A percentile compares a stretch with the other conserved stretches of the same genome.
These are phyloP conservation scores for Pipistrellus pygmaeus DNA, from an alignment of 2,797 vertebrate species.

Conservation along the genomic window DNA sequence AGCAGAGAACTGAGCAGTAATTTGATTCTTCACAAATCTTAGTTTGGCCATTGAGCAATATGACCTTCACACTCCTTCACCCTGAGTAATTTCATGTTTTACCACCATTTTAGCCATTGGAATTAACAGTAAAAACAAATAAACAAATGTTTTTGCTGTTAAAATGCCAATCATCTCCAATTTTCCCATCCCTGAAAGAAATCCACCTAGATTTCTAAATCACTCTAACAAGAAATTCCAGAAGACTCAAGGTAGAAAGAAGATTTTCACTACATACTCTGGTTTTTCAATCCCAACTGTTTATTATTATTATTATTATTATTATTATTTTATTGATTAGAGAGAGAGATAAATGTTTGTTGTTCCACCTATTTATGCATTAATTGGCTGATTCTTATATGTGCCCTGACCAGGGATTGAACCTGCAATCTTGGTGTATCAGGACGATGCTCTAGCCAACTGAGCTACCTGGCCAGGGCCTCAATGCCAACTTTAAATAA, in stretches of 20 bases:
- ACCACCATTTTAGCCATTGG: not conserved
- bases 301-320: no score
- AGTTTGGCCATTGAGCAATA: not conserved
- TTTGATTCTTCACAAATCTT: slow-evolving; percentile 6
- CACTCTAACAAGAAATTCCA: not conserved
- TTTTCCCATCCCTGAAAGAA: not conserved
- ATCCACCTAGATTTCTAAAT: not conserved
- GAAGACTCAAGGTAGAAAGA: not conserved
- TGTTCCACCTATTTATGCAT: no score
- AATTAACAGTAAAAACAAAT: slow-evolving; percentile 1
- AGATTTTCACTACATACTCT: not conserved
- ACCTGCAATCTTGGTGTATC: no score
- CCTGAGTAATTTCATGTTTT: not conserved
- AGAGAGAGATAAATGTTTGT: no score
- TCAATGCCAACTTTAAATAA: not conserved
- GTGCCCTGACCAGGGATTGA: no score
- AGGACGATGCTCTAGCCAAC: no score
- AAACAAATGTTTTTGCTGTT: not conserved
- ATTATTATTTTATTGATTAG: not conserved
- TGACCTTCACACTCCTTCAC: not conserved
- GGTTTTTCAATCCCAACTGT: not conserved
- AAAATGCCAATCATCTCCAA: not conserved
- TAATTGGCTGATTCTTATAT: no score
- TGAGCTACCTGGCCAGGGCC: no score
- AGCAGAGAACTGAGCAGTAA: not conserved